Evolutionary conservation across 2,888 invertebrate species (phyloP).

Genomic region (Polylopha cassiicola): DNA sequence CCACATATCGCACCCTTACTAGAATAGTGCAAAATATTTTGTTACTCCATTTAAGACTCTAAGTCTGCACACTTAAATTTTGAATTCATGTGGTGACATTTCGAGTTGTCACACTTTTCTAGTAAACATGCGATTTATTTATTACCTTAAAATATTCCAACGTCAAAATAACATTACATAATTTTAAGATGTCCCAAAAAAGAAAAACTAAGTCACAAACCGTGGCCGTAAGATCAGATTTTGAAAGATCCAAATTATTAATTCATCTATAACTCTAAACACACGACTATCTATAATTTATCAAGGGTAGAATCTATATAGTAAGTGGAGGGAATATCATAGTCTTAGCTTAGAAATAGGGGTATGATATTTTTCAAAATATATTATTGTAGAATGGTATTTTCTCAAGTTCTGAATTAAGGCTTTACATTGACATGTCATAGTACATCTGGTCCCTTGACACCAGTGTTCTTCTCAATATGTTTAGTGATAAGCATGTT

Average conservation of each 20-base stretch:
- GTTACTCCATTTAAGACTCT: too few species aligned
- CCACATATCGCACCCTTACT: too few species aligned
- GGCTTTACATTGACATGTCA: conserved; percentile 48
- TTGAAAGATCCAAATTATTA: conserved; percentile 21
- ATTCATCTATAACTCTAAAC: conserved; percentile 27
- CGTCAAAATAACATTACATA: too few species aligned
- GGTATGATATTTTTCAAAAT: conserved; percentile 16
- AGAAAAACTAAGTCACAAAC: too few species aligned
- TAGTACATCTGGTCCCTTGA: conserved; percentile 60
- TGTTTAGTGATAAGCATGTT: not conserved
- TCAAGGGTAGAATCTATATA: conserved; percentile 44
- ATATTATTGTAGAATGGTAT: conserved; percentile 29
- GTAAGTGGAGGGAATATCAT: conserved; percentile 67
- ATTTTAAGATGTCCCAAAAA: too few species aligned
- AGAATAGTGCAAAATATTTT: too few species aligned
- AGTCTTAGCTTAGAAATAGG: conserved; percentile 56
- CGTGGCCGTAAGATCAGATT: conserved; percentile 19
- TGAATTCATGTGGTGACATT: too few species aligned
- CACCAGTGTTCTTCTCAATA: conserved; percentile 43
- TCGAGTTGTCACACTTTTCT: too few species aligned
- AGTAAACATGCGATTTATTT: too few species aligned
- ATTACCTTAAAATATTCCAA: too few species aligned
- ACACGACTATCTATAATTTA: conserved; percentile 32
- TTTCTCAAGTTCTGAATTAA: conserved; percentile 40
- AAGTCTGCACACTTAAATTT: too few species aligned